Base-by-base conservation (phyloP, 2,888 invertebrate genomes). In the Dryomyza anilis region DNA sequence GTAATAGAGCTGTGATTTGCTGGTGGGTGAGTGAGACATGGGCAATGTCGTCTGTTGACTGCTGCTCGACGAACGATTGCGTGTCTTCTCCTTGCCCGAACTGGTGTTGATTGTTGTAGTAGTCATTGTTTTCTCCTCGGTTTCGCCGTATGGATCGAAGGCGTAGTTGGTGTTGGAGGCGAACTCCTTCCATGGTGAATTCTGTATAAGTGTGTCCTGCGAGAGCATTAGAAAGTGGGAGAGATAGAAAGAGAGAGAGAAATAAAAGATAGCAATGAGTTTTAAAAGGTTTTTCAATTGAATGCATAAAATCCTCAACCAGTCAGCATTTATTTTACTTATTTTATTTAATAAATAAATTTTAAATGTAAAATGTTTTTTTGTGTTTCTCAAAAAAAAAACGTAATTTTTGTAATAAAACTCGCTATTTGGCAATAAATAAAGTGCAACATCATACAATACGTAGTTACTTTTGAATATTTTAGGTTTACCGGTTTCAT, bases 181-280 rank as follows among this genome's bases (percentile, higher is more conserved):
- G 80, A 94, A 95, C 78, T 95, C 95, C 79, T 93, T 93, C 95
- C 95, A 95, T 1, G 93, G 93, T 19, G 92, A 89, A 80, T 89
- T 91, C 23, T 91, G 91, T 72, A 94, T 92, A 55, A 94, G 84
- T 73, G 91, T 92, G 74, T 93, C 93, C 93, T 94, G 86, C 25
- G n/a, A n/a, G n/a, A n/a, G n/a, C n/a, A n/a, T n/a, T n/a, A n/a
- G n/a, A n/a, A n/a, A n/a, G n/a, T n/a, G n/a, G n/a, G n/a, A n/a
- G n/a, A n/a, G n/a, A n/a, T n/a, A n/a, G n/a, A n/a, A n/a, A n/a
- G n/a, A n/a, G n/a, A n/a, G n/a, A n/a, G n/a, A n/a, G n/a, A n/a
- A n/a, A n/a, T n/a, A n/a, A n/a, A n/a, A n/a, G n/a, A n/a, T n/a
- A n/a, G n/a, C n/a, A n/a, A n/a, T n/a, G n/a, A 64, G 45, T 57